Evolutionary conservation across 2,113 vertebrate genomes (phyloP).

Genomic region (Hippolais icterina): DNA sequence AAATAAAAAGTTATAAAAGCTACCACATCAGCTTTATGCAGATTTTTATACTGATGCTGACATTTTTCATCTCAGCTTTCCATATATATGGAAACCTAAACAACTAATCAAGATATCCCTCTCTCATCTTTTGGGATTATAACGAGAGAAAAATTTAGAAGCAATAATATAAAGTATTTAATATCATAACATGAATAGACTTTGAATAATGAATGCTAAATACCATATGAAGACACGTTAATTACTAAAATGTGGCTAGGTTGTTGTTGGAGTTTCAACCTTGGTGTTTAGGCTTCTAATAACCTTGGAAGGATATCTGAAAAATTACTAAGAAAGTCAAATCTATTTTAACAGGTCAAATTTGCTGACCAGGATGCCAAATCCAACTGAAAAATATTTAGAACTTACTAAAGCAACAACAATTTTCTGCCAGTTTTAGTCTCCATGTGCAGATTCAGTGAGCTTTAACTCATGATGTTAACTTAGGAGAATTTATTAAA

Average conservation of each 20-base stretch:
- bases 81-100: background rate
- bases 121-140: background rate
- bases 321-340: background rate
- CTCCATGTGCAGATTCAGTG: background rate
- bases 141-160: background rate
- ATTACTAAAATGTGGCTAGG: background rate
- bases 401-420: background rate
- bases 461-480: background rate
- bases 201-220: background rate
- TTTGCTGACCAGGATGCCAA: background rate
- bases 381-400: background rate
- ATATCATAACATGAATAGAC: background rate
- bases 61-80: background rate
- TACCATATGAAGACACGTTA: background rate
- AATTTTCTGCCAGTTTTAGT: background rate
- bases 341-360: background rate
- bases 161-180: background rate
- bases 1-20: background rate
- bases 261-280: background rate
- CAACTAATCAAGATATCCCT: background rate
- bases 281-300: background rate
- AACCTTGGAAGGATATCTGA: background rate
- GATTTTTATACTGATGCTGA: background rate
- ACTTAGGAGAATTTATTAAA: background rate
- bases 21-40: background rate